Evolutionary conservation across 2,797 vertebrate genomes (phyloP), one percentile per base, ranked within the genome.

Genomic region (Esox masquinongy): DNA sequence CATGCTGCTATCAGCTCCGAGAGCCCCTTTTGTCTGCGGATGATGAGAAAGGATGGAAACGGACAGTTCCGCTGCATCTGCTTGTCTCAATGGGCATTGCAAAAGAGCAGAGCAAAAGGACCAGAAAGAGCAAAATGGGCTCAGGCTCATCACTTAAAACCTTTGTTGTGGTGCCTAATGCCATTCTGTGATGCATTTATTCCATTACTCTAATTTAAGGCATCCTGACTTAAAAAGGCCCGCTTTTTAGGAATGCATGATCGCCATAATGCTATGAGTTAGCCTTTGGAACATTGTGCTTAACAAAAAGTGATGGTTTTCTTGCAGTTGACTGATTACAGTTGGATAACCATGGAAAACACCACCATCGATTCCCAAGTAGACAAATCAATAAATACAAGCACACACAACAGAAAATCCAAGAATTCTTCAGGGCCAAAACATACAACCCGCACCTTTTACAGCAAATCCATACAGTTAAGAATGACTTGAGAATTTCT

Each of bases 311-410:
- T 88, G 88, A 95, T 91, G 92, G 90, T 91, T 90, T 93, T 93
- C 89, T 88, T 84, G 83, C 91, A 92, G 85, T 88, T 95, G 93
- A 94, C 89, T 92, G 93, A 94, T 94, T 94, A 94, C 80, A 91
- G 85, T 85, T 88, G 91, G 91, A 94, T 94, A 93, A 61, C 88
- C 89, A 88, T 87, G 90, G 93, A 93, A 92, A 94, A 93, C 89
- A 92, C 89, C 91, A 88, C 88, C 88, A 95, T 94, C 85, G 93
- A 95, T 90, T 89, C 79, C 84, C 75, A 87, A 87, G 84, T 91
- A 90, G 94, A 94, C 91, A 93, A 92, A 94, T 94, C 94, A 88
- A 95, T 95, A 89, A 78, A 85, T 88, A 86, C 83, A 73, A 82
- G 83, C 56, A 61, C 56, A 61, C 56, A 76, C 56, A 17, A 34